These are phyloP conservation scores for Sinhomidia bicolor DNA, from an alignment of 2,888 invertebrate species.

Conservation along the genomic window DNA sequence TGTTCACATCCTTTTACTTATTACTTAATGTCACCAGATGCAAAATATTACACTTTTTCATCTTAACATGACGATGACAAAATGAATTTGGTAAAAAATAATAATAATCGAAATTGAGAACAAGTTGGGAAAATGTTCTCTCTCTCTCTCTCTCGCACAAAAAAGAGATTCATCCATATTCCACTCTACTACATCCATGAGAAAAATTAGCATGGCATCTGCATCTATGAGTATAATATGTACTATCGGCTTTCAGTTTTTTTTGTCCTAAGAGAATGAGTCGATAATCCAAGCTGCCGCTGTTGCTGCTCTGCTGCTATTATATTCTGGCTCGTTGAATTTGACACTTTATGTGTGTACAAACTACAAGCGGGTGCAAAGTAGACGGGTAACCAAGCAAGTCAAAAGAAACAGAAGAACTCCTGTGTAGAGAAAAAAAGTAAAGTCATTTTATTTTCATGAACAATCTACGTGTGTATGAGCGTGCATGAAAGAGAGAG, in stretches of 20 bases:
- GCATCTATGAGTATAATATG: conserved; percentile 4
- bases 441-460: conserved; percentile 43
- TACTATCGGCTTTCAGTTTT: not conserved
- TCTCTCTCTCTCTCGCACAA: not conserved
- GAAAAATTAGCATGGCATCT: conserved; percentile 67
- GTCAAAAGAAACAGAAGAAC: not conserved
- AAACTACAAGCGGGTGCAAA: conserved; percentile 39
- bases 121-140: not conserved
- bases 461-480: conserved; percentile 41
- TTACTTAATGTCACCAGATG: conserved; percentile 64
- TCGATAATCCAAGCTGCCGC: conserved; percentile 43
- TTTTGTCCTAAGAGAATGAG: conserved; percentile 1
- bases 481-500: not conserved
- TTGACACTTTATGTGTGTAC: conserved; percentile 51
- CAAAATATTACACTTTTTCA: conserved; percentile 33
- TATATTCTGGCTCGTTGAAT: conserved; percentile 37
- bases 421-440: conserved; percentile 53
- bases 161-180: not conserved
- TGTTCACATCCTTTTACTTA: not conserved
- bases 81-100: conserved; percentile 10
- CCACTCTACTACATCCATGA: conserved; percentile 29
- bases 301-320: not conserved
- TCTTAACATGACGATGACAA: conserved; percentile 2
- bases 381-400: not conserved
- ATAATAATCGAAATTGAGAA: not conserved